Percentiles rank a stretch among this genome's conserved stretches.
Conservation (phyloP, 2,888 invertebrate species). For the Polydrusus cervinus region DNA sequence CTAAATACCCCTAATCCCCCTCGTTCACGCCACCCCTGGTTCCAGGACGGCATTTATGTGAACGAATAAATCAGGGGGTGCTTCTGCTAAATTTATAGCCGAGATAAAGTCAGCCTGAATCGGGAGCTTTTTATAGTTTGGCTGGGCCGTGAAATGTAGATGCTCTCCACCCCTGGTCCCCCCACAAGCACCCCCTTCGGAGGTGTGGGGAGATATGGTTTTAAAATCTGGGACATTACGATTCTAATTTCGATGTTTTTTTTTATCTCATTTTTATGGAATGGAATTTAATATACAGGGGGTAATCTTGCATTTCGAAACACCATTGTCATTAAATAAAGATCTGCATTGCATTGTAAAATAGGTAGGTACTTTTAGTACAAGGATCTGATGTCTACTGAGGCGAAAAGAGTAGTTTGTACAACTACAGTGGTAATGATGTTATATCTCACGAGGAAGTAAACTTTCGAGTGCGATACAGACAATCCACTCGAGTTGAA, state of each 20-base stretch:
- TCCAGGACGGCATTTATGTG: conserved; percentile 69
- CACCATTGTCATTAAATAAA: no score
- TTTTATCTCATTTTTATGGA: conserved; percentile 4
- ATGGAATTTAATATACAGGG: neutral
- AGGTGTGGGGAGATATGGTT: conserved; percentile 38
- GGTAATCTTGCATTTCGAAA: no score
- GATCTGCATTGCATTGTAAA: no score
- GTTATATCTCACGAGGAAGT: no score
- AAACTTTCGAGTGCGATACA: no score
- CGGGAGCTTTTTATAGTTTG: conserved; percentile 71
- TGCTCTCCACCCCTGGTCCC: conserved; percentile 52
- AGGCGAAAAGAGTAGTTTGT: no score
- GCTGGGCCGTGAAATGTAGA: conserved; percentile 71
- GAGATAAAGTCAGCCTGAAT: conserved; percentile 72
- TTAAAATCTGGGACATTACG: conserved; percentile 36
- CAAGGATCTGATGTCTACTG: no score
- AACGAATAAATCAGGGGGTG: conserved; percentile 72
- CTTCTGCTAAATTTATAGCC: conserved; percentile 73
- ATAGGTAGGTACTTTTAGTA: no score
- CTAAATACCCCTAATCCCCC: conserved; percentile 13
- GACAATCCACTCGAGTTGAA: no score
- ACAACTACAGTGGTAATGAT: no score
- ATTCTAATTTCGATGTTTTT: conserved; percentile 6
- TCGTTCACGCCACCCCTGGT: conserved; percentile 43
- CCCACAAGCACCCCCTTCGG: conserved; percentile 23